Base-by-base conservation (phyloP, 2,797 vertebrate genomes). In the Pangasius macronema region DNA sequence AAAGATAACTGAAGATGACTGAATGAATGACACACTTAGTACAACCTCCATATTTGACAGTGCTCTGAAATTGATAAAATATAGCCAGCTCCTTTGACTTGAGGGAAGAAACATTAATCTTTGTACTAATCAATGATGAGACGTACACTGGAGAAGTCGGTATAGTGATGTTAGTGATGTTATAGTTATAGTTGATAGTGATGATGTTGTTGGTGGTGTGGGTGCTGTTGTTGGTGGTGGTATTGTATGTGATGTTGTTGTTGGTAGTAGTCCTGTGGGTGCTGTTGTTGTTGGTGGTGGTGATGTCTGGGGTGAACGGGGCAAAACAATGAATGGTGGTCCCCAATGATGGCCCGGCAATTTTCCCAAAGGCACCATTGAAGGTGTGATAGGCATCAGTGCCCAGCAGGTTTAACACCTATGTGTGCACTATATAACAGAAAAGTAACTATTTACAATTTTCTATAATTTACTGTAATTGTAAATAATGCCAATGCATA, bases 381-480 rank as follows among this genome's bases (percentile, higher is more conserved):
- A 11, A 81, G 10, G 10, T 49, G 81, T 11, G 14, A 30, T 16
- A 22, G 5, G 5, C 24, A 63, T 9, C 79, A 81, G 9, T 42
- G 5, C 0, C 8, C 39, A 63, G 22, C 22, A 16, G 5, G 24
- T 70, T 36, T 70, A 36, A 55, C 49, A 83, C 10, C 30, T 55
- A 70, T 49, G 49, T 84, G 10, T 70, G 30, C 11, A 55, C 49
- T 49, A 3, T 49, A 82, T 11, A 81, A 7, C 18, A 59, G 20
- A 57, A 39, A 24, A 36, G 53, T 36, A 14, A 13, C 14, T 51
- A 30, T 83, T 83, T 67, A 49, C 42, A 42, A 42, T 42, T 42
- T 42, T 42, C 42, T 83, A 90, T 88, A 86, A 90, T 91, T 83
- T 86, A 87, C 83, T 81, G 36, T 3, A 65, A 30, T 27, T 83